These are phyloP conservation scores for Danio aesculapii DNA, from an alignment of 2,797 vertebrate genomes.

Conservation along the genomic window DNA sequence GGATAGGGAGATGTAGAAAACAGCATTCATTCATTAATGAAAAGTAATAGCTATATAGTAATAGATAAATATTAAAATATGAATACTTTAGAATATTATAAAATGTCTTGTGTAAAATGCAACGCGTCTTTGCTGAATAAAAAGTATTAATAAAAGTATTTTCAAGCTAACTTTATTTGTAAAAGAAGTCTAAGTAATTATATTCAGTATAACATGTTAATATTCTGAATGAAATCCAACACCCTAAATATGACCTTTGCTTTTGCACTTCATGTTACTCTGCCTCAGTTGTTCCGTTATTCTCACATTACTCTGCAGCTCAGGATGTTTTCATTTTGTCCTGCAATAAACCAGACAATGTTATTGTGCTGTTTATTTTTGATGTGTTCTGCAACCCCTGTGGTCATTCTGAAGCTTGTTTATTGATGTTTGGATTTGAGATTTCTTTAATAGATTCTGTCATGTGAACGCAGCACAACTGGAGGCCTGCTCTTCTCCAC, in stretches of 20 bases:
- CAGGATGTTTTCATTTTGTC: not conserved
- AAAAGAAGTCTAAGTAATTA: too few relatives aligned
- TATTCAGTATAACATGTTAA: not conserved
- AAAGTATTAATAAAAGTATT: too few relatives aligned
- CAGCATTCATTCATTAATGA: too few relatives aligned
- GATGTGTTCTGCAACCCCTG: not conserved
- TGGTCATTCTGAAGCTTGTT: not conserved
- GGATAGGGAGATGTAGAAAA: too few relatives aligned
- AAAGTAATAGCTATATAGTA: too few relatives aligned
- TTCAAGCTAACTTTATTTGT: too few relatives aligned
- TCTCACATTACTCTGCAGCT: not conserved
- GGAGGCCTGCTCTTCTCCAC: slow-evolving; percentile 8
- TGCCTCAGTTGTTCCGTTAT: not conserved
- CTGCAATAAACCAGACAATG: not conserved
- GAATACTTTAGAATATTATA: too few relatives aligned
- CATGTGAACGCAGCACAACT: too few relatives aligned
- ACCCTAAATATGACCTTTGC: not conserved
- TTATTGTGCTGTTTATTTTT: not conserved
- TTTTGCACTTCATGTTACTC: not conserved
- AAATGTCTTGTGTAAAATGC: too few relatives aligned
- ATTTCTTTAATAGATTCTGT: too few relatives aligned
- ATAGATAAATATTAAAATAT: too few relatives aligned
- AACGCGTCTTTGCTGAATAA: too few relatives aligned
- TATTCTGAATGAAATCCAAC: not conserved
- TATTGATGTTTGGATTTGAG: slow-evolving; percentile 1